These are phyloP conservation scores for Augochlorella aurata DNA, from an alignment of 2,888 invertebrate species.

Conservation along the genomic window DNA sequence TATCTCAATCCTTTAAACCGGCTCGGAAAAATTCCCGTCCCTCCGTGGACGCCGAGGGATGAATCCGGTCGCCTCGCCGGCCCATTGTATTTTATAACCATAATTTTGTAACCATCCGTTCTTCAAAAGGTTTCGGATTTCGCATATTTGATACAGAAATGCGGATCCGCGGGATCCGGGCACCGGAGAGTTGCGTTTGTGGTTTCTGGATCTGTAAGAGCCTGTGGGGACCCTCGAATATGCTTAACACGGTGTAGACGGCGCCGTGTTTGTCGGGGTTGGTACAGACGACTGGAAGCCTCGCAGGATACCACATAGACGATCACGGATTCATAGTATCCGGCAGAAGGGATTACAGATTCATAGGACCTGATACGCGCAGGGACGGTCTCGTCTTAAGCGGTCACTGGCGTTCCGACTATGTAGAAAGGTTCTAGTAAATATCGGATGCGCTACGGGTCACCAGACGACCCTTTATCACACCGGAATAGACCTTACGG, in stretches of 20 bases:
- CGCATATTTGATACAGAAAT: background rate
- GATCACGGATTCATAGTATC: constrained; percentile 19
- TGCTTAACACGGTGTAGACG: constrained; percentile 4
- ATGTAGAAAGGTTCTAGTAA: constrained; percentile 16
- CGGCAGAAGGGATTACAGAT: constrained; percentile 13
- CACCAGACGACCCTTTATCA: constrained; percentile 13
- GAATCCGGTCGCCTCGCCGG: no score
- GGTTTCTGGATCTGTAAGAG: constrained; percentile 11
- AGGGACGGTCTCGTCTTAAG: constrained; percentile 13
- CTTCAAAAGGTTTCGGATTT: constrained; percentile 6
- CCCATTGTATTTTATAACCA: background rate
- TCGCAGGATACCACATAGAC: constrained; percentile 6
- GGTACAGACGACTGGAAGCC: constrained; percentile 6
- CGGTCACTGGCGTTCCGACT: constrained; percentile 12
- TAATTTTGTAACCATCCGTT: background rate
- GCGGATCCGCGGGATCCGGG: background rate
- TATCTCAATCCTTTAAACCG: constrained; percentile 42
- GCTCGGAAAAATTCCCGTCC: background rate
- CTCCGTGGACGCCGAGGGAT: background rate
- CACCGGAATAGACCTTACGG: constrained; percentile 1
- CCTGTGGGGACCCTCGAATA: constrained; percentile 3
- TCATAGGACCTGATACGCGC: constrained; percentile 11
- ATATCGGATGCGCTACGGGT: constrained; percentile 8
- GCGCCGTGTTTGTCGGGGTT: constrained; percentile 5
- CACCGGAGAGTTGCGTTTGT: background rate